phyloP scores from a whole-genome alignment of 2,888 invertebrate genomes.

The Poecilobothrus nobilitatus region DNA sequence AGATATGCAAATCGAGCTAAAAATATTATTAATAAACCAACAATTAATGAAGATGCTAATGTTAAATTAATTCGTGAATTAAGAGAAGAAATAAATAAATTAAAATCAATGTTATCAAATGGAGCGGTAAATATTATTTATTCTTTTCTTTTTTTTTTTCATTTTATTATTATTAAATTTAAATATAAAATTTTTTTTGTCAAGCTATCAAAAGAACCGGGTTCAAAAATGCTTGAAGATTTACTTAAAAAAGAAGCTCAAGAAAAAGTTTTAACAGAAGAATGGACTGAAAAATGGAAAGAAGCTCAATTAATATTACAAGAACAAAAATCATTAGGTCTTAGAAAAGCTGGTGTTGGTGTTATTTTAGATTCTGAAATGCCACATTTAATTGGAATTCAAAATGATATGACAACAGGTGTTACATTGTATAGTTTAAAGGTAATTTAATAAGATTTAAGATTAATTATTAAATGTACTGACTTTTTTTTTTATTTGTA shows the following conservation, averaged over 20 bases:
- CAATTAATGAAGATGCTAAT: constrained; percentile 83
- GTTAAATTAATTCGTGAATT: constrained; percentile 79
- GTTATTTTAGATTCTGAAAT: constrained; percentile 83
- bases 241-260: constrained; percentile 85
- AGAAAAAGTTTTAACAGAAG: constrained; percentile 80
- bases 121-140: constrained; percentile 49
- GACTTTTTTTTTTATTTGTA: not conserved
- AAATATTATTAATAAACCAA: constrained; percentile 85
- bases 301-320: constrained; percentile 81
- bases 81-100: constrained; percentile 73
- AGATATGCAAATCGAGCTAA: constrained; percentile 84
- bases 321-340: constrained; percentile 77
- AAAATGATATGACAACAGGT: constrained; percentile 85
- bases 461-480: not conserved
- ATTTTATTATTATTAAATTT: not conserved
- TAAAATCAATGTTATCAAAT: constrained; percentile 64
- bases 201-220: constrained; percentile 52
- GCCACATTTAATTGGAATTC: constrained; percentile 87
- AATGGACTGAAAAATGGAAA: constrained; percentile 90
- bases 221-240: constrained; percentile 64
- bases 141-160: not conserved
- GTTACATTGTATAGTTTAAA: constrained; percentile 85
- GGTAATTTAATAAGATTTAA: constrained; percentile 41
- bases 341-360: constrained; percentile 79
- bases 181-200: constrained; percentile 12